These are phyloP conservation scores for Pseudochaenichthys georgianus DNA, from an alignment of 2,797 vertebrate genomes.

Conservation along the genomic window DNA sequence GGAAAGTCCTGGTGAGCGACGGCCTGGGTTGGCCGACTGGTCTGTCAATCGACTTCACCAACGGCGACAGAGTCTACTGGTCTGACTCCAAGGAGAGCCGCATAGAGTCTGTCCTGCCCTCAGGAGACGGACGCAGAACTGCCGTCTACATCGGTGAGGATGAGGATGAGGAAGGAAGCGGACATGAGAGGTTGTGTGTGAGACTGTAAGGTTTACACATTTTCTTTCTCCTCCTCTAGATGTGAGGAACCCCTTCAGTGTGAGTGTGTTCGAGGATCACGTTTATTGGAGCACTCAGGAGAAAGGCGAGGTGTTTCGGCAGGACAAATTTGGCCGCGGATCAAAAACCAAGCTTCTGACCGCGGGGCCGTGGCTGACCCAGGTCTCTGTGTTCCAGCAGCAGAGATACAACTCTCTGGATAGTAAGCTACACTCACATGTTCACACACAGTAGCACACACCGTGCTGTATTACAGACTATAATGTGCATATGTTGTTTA, in stretches of 20 bases:
- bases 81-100: constrained; percentile 92
- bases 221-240: constrained; percentile 55
- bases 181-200: neutral
- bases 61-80: constrained; percentile 92
- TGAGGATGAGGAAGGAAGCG: neutral
- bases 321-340: constrained; percentile 91
- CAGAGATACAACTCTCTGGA: constrained; percentile 88
- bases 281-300: constrained; percentile 93
- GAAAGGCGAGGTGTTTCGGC: constrained; percentile 92
- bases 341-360: constrained; percentile 89
- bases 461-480: too few species aligned
- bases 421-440: constrained; percentile 64
- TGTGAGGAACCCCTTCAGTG: constrained; percentile 88
- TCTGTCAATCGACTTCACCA: constrained; percentile 92
- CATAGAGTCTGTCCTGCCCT: constrained; percentile 91
- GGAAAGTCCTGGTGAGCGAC: constrained; percentile 84
- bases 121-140: constrained; percentile 87
- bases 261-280: constrained; percentile 92
- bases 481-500: neutral
- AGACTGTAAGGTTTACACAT: neutral
- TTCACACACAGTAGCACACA: neutral
- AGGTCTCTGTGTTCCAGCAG: constrained; percentile 92
- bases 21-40: constrained; percentile 93
- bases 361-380: constrained; percentile 92
- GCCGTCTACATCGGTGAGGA: constrained; percentile 86